Percentiles rank a stretch among this genome's conserved stretches.
These are phyloP conservation scores for Drosophila parvula DNA, from an alignment of 1,140 invertebrate species.

Conservation along the genomic window DNA sequence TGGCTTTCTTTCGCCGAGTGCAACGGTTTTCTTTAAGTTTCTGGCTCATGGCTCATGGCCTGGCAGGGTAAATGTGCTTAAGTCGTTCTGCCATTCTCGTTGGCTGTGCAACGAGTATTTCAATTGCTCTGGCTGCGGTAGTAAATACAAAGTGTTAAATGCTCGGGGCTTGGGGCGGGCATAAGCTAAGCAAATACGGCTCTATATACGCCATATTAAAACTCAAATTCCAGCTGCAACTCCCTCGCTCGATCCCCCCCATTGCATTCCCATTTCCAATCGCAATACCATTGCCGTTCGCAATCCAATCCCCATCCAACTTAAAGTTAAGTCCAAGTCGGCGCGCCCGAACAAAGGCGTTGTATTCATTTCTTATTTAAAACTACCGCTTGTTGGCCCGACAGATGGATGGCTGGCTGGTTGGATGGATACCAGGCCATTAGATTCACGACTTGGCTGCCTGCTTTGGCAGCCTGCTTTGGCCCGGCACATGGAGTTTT, in stretches of 20 bases:
- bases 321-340: constrained; percentile 56
- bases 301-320: constrained; percentile 20
- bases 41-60: constrained; percentile 31
- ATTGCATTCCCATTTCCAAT: constrained; percentile 6
- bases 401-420: constrained; percentile 36
- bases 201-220: constrained; percentile 59
- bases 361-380: constrained; percentile 79
- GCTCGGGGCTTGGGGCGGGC: constrained; percentile 39
- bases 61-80: constrained; percentile 66
- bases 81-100: constrained; percentile 44
- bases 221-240: constrained; percentile 47
- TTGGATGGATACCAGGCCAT: constrained; percentile 44
- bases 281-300: constrained; percentile 19
- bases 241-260: not conserved
- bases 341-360: constrained; percentile 59
- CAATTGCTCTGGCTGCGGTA: constrained; percentile 54
- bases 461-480: constrained; percentile 12
- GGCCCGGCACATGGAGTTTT: constrained; percentile 52
- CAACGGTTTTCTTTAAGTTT: constrained; percentile 35
- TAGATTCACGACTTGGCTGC: constrained; percentile 42
- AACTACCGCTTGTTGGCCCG: constrained; percentile 43
- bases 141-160: constrained; percentile 79
- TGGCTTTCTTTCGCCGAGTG: constrained; percentile 9
- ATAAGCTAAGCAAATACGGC: constrained; percentile 59
- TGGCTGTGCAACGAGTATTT: constrained; percentile 26